Conservation (phyloP, 2,888 invertebrate genomes). For the Torymus auratus region DNA sequence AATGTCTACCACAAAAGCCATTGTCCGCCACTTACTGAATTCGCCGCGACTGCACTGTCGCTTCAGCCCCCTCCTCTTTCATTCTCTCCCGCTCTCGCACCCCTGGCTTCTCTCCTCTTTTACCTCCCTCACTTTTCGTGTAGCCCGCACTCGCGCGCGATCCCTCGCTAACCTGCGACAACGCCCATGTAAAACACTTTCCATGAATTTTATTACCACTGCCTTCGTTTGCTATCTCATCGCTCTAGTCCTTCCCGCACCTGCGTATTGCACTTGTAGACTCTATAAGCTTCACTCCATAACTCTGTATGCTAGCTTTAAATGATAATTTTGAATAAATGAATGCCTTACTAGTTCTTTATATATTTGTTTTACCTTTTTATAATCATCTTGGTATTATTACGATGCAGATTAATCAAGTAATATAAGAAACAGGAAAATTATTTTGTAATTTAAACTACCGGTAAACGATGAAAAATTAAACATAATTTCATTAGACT, state of each 20-base stretch:
- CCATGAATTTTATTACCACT: constrained; percentile 71
- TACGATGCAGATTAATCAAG: too few relatives aligned
- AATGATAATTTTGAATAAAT: too few relatives aligned
- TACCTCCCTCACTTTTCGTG: constrained; percentile 52
- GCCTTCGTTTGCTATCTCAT: constrained; percentile 34
- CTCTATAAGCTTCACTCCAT: too few relatives aligned
- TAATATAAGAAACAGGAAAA: too few relatives aligned
- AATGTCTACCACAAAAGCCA: constrained; percentile 73
- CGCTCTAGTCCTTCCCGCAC: constrained; percentile 15
- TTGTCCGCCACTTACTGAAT: constrained; percentile 75
- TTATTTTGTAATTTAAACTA: too few relatives aligned
- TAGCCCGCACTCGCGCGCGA: constrained; percentile 6
- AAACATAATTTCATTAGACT: too few relatives aligned
- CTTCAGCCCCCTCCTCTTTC: constrained; percentile 54
- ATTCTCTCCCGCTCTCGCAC: constrained; percentile 49
- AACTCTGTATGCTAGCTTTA: too few relatives aligned
- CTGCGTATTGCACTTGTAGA: too few relatives aligned
- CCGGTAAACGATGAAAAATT: neutral
- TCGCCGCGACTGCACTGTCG: constrained; percentile 67
- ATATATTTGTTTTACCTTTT: too few relatives aligned
- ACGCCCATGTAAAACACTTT: constrained; percentile 73
- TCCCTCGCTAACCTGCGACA: constrained; percentile 30
- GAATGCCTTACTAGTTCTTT: too few relatives aligned
- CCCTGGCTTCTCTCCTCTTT: constrained; percentile 40
- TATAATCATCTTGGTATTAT: too few relatives aligned